Base-by-base conservation (phyloP, 92 coral and sea anemone genomes). In the Epizoanthus illoricatus region DNA sequence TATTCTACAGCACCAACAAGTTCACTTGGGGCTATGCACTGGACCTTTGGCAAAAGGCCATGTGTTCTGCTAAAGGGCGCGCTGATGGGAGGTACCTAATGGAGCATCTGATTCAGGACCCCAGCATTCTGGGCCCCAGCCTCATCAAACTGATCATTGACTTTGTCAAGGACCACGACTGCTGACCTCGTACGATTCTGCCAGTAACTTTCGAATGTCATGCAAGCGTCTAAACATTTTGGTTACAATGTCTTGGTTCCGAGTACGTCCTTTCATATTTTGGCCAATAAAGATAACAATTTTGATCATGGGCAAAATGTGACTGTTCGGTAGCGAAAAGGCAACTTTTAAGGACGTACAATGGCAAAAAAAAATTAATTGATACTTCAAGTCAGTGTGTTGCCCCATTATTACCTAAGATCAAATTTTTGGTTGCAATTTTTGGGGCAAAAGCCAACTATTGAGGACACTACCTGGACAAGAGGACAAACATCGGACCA, bases 51-150 rank as follows among this genome's bases (percentile, higher is more conserved):
- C 87, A 67, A 24, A 86, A 89, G 57, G 94, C 94, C 6, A 90
- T 92, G 97, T 92, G 97, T 68, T 90, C 97, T 18, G 85, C 87
- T 2, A 62, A 84, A 74, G 97, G 94, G 55, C 87, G 97, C 68
- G 89, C 89, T 33, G 85, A 86, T n/a, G 97, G 94, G 57, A 61
- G 94, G 84, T 69, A 76, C 73, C 81, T 92, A 41, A 49, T 92
- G 88, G 89, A 86, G 57, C 85, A 82, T 68, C 78, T 92, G 13
- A 42, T 84, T 15, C 71, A 76, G 10, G 79, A 86, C 67, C 94
- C 92, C 4, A 52, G 72, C 33, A 74, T 81, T 43, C 85, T 84
- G 23, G 83, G 85, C 5, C 64, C 82, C 76, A 80, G 91, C 67
- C 79, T 90, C 23, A 42, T 88, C 7, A 80, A 90, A 61, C 63